A percentile compares a stretch with the other conserved stretches of the same genome.
These are phyloP conservation scores for Desoria tigrina DNA, from an alignment of 2,888 invertebrate genomes.

Conservation along the genomic window DNA sequence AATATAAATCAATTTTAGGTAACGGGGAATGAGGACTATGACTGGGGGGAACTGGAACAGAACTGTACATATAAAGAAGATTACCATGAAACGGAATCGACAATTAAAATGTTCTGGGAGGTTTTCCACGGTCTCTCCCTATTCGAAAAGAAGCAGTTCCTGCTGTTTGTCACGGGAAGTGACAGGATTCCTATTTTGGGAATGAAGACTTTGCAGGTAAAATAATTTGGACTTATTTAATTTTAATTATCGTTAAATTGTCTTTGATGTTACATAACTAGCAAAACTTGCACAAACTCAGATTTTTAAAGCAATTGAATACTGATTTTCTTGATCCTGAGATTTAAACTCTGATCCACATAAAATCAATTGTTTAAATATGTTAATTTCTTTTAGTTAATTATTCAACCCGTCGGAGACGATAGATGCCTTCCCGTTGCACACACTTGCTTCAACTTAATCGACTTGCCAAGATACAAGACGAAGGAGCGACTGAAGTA, in stretches of 20 bases:
- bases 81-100: conserved; percentile 64
- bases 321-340: too few species aligned
- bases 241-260: too few species aligned
- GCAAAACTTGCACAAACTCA: too few species aligned
- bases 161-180: conserved; percentile 91
- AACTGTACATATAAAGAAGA: conserved; percentile 83
- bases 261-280: too few species aligned
- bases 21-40: conserved; percentile 84
- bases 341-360: too few species aligned
- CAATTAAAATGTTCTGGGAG: conserved; percentile 88
- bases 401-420: not conserved
- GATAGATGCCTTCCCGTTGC: conserved; percentile 7
- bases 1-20: conserved; percentile 37
- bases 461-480: conserved; percentile 10
- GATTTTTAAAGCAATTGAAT: too few species aligned
- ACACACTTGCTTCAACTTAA: conserved; percentile 12
- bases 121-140: conserved; percentile 80
- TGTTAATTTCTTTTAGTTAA: not conserved
- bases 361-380: too few species aligned
- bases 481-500: not conserved
- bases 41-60: conserved; percentile 85
- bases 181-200: conserved; percentile 93
- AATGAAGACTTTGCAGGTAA: conserved; percentile 87
- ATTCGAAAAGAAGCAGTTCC: conserved; percentile 90
- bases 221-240: not conserved